Evolutionary conservation across 2,888 invertebrate species (phyloP).

Genomic region (Diachrysia chrysitis): DNA sequence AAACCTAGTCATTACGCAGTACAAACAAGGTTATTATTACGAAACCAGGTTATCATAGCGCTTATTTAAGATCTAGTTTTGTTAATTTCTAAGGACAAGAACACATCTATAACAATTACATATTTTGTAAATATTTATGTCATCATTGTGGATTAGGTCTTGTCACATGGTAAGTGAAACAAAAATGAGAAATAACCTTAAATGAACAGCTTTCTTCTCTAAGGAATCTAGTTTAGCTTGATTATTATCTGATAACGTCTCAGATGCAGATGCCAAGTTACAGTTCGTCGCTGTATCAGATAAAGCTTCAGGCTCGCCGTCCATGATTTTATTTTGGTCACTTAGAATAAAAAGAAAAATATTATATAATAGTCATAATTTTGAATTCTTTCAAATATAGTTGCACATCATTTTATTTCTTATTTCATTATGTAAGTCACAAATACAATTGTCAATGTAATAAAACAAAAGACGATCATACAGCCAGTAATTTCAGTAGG

Average conservation of each 20-base stretch:
- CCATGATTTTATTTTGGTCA: conserved; percentile 71
- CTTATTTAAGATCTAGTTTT: background rate
- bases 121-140: background rate
- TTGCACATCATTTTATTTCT: conserved; percentile 47
- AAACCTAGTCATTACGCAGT: background rate
- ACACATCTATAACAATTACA: no score
- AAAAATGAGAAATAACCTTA: conserved; percentile 68
- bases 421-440: conserved; percentile 47
- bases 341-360: conserved; percentile 49
- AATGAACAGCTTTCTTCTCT: conserved; percentile 85
- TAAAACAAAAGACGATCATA: conserved; percentile 54
- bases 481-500: conserved; percentile 41
- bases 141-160: background rate
- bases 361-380: conserved; percentile 68
- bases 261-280: conserved; percentile 77
- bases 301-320: conserved; percentile 80
- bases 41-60: no score
- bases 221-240: conserved; percentile 83
- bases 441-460: conserved; percentile 43
- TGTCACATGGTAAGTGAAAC: background rate
- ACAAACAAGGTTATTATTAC: background rate
- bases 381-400: conserved; percentile 65
- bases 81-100: background rate
- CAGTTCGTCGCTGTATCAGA: conserved; percentile 82
- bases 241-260: conserved; percentile 78